A percentile compares a stretch with the other conserved stretches of the same genome.
Conservation (phyloP, 2,888 invertebrate genomes). For the Ephialtes manifestator region DNA sequence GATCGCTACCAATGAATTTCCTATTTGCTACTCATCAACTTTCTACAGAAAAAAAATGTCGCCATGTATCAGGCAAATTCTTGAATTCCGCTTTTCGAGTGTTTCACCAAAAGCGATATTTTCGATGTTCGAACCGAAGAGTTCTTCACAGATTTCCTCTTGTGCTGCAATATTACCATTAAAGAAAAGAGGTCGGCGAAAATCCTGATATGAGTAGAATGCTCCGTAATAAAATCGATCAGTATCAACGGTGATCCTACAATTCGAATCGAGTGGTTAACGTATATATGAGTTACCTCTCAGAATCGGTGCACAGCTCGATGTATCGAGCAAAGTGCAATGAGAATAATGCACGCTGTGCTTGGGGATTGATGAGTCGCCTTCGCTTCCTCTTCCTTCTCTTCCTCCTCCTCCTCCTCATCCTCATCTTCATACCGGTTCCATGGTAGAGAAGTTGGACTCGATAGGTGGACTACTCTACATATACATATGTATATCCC, state of each 20-base stretch:
- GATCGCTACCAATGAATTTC: no score
- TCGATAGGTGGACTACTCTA: conserved; percentile 16
- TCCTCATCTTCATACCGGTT: conserved; percentile 19
- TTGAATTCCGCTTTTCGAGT: neutral
- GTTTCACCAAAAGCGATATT: neutral
- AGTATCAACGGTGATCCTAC: conserved; percentile 12
- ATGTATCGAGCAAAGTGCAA: conserved; percentile 48
- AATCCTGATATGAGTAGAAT: conserved; percentile 8
- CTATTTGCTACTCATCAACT: no score
- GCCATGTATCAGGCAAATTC: neutral
- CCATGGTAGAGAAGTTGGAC: conserved; percentile 1
- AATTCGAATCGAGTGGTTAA: conserved; percentile 35
- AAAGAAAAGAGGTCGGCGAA: conserved; percentile 14
- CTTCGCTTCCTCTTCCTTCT: neutral
- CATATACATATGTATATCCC: neutral
- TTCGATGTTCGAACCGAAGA: neutral
- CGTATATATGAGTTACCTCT: conserved; percentile 14
- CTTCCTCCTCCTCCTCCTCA: neutral
- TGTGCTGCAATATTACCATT: neutral
- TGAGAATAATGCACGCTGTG: conserved; percentile 50
- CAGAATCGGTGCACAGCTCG: neutral
- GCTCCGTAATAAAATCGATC: conserved; percentile 26
- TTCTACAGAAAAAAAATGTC: no score
- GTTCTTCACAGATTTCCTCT: conserved; percentile 26
- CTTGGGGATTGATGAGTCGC: conserved; percentile 43